Percentiles rank a stretch among this genome's conserved stretches.
Evolutionary conservation across 2,797 vertebrate genomes (phyloP).

Genomic region (Sandelia bainsii): DNA sequence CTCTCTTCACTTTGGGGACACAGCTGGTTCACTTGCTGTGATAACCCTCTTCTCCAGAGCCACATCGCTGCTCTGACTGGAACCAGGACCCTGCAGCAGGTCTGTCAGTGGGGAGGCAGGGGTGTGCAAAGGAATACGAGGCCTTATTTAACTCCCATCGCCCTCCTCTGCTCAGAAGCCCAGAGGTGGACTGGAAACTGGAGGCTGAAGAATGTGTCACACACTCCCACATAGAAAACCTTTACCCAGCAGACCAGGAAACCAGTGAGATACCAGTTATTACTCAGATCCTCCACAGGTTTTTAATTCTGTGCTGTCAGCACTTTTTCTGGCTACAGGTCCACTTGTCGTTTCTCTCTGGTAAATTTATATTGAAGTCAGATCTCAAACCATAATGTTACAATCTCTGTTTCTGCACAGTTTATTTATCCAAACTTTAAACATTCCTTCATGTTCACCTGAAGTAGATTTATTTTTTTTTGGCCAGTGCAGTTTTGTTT

Average conservation of each 20-base stretch:
- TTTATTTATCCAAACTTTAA: background rate
- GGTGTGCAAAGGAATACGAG: constrained; percentile 48
- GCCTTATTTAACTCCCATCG: constrained; percentile 66
- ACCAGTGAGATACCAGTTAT: constrained; percentile 4
- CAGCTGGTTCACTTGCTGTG: constrained; percentile 27
- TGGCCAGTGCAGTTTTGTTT: background rate
- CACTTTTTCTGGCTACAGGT: background rate
- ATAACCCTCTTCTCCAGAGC: constrained; percentile 25
- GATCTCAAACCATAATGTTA: background rate
- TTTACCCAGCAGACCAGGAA: constrained; percentile 15
- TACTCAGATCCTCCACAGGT: background rate
- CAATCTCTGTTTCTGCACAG: background rate
- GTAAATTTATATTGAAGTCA: background rate
- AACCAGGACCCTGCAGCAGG: constrained; percentile 26
- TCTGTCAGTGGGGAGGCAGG: constrained; percentile 13
- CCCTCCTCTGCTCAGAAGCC: constrained; percentile 31
- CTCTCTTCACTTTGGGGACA: background rate
- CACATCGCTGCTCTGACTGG: constrained; percentile 6
- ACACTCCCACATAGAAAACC: constrained; percentile 36
- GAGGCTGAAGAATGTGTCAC: constrained; percentile 67
- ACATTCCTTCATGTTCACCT: constrained; percentile 19
- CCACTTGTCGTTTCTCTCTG: background rate
- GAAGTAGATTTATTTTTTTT: constrained; percentile 2
- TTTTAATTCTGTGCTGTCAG: constrained; percentile 15
- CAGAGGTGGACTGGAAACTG: constrained; percentile 39